Evolutionary conservation across 1,140 invertebrate genomes (phyloP).

Genomic region (Pogonomyrmex californicus): DNA sequence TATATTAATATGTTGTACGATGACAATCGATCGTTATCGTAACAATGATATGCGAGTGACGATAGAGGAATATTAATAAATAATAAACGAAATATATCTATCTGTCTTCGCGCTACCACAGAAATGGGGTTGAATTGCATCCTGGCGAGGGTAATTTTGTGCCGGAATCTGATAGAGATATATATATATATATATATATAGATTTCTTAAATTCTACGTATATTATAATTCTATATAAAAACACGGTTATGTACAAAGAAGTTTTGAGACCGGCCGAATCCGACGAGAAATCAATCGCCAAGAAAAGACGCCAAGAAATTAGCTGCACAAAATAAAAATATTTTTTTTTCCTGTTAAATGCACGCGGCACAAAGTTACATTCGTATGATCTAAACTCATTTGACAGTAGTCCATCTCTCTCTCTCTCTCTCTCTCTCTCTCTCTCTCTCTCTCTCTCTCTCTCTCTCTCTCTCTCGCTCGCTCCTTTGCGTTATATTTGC

Average conservation of each 20-base stretch:
- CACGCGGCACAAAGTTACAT: conserved; percentile 35
- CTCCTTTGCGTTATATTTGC: not conserved
- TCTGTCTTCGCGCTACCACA: conserved; percentile 52
- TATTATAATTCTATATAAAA: not conserved
- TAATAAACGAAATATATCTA: conserved; percentile 68
- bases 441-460: conserved; percentile 1
- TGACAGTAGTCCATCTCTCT: not conserved
- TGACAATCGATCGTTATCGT: conserved; percentile 79
- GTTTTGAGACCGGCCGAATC: not conserved
- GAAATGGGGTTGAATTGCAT: conserved; percentile 10
- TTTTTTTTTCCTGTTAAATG: not conserved
- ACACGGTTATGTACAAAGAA: not conserved
- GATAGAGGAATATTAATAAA: conserved; percentile 79
- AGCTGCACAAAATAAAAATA: not conserved
- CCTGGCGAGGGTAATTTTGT: not conserved
- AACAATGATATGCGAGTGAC: conserved; percentile 83
- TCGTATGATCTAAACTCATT: conserved; percentile 17
- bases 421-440: not conserved
- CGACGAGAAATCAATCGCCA: conserved; percentile 6
- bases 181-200: not conserved
- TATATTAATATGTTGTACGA: conserved; percentile 79
- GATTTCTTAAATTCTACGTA: not conserved
- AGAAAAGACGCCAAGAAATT: not conserved
- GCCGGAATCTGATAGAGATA: not conserved
- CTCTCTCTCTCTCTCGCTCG: conserved; percentile 10